Conservation (phyloP, 2,797 vertebrate species). For the Mormyrus hasselquistii region DNA sequence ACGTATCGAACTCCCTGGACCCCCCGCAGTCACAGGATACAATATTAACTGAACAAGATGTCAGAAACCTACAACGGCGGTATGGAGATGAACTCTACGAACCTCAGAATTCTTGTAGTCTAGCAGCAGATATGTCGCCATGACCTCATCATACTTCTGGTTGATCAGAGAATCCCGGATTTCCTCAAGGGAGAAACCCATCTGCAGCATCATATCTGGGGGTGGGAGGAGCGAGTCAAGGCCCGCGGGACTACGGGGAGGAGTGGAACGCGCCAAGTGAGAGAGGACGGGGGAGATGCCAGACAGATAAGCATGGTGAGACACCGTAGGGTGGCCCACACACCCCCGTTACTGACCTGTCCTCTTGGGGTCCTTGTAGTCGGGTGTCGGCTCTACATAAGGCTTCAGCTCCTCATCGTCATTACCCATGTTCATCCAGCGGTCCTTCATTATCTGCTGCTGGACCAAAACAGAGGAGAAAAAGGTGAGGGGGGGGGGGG, state of each 20-base stretch:
- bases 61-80: background rate
- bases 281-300: background rate
- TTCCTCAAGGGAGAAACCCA: constrained; percentile 71
- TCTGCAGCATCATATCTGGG: constrained; percentile 86
- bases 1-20: background rate
- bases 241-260: background rate
- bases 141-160: constrained; percentile 93
- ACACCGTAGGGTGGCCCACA: background rate
- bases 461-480: background rate
- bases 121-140: constrained; percentile 88
- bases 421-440: constrained; percentile 78
- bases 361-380: constrained; percentile 73
- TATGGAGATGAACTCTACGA: constrained; percentile 11
- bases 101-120: constrained; percentile 83
- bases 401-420: constrained; percentile 75
- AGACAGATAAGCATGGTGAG: background rate
- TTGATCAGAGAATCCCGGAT: constrained; percentile 89
- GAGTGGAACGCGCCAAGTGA: background rate
- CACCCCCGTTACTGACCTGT: constrained; percentile 58
- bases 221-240: background rate
- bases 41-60: too few relatives aligned
- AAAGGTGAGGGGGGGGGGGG: too few relatives aligned
- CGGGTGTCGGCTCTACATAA: constrained; percentile 69
- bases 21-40: background rate
- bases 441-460: constrained; percentile 79